These are phyloP conservation scores for Nesoenas mayeri DNA, from an alignment of 2,113 vertebrate species.

Conservation along the genomic window DNA sequence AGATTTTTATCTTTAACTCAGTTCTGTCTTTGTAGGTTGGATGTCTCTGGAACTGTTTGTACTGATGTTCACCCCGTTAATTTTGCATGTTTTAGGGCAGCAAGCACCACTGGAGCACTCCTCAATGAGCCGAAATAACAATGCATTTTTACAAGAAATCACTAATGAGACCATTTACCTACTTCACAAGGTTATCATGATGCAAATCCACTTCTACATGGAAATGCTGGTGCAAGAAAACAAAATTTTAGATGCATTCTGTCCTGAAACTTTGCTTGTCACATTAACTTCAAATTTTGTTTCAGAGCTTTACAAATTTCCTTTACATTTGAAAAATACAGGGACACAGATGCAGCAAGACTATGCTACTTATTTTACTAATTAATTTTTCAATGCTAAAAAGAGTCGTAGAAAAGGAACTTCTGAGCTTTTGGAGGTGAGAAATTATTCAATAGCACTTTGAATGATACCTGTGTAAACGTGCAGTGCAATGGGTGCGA, in stretches of 20 bases:
- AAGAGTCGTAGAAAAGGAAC: not conserved
- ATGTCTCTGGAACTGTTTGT: not conserved
- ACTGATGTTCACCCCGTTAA: not conserved
- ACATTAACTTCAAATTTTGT: not conserved
- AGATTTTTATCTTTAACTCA: slow-evolving; percentile 42
- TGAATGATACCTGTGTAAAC: not conserved
- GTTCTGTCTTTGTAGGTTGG: not conserved
- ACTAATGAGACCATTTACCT: not conserved
- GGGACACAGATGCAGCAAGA: not conserved
- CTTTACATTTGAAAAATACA: not conserved
- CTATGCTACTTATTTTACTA: rapidly evolving
- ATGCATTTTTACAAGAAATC: not conserved
- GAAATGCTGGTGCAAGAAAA: not conserved
- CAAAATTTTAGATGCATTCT: rapidly evolving
- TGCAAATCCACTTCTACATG: not conserved
- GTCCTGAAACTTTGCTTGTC: not conserved
- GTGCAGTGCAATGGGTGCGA: not conserved
- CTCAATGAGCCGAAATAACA: not conserved
- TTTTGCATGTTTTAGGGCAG: slow-evolving; percentile 25
- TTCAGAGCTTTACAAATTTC: not conserved
- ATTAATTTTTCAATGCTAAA: not conserved
- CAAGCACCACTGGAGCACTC: not conserved
- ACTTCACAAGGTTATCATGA: not conserved
- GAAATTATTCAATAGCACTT: not conserved
- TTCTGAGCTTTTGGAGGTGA: not conserved